phyloP scores from a whole-genome alignment of 2,113 vertebrate genomes.

The Lophotis ruficrista region DNA sequence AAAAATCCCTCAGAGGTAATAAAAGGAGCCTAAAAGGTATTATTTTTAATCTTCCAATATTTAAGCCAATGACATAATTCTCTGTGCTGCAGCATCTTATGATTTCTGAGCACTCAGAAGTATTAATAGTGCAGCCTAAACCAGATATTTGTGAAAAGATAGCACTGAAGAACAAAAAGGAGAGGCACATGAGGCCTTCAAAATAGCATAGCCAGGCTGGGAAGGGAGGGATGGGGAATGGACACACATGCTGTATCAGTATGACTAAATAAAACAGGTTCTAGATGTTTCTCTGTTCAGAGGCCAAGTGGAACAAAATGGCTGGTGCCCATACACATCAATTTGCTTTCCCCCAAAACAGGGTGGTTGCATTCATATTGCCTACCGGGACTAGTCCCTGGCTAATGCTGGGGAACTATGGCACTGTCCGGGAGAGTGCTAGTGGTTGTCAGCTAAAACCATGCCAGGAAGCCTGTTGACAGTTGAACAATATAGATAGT shows the following conservation, averaged over 20 bases:
- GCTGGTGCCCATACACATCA: not conserved
- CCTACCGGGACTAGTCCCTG: not conserved
- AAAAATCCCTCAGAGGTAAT: conserved; percentile 55
- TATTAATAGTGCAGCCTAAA: conserved; percentile 48
- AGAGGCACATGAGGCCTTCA: not conserved
- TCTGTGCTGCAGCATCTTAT: conserved; percentile 35
- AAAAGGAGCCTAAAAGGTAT: conserved; percentile 65
- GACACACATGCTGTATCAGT: not conserved
- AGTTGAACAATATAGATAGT: not conserved
- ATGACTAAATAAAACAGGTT: not conserved
- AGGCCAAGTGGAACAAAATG: not conserved
- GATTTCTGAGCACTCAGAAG: conserved; percentile 41
- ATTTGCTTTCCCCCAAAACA: not conserved
- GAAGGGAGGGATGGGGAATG: not conserved
- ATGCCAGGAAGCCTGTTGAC: not conserved
- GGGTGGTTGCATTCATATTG: not conserved
- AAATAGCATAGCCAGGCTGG: not conserved
- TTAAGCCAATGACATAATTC: conserved; percentile 60
- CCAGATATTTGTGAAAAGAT: conserved; percentile 33
- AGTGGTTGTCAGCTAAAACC: not conserved
- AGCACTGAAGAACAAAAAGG: not conserved
- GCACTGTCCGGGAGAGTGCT: not conserved
- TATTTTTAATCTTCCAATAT: conserved; percentile 60
- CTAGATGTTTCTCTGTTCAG: not conserved
- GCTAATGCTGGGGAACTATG: not conserved